phyloP scores from a whole-genome alignment of 2,113 vertebrate genomes.

The Lepisosteus osseus region DNA sequence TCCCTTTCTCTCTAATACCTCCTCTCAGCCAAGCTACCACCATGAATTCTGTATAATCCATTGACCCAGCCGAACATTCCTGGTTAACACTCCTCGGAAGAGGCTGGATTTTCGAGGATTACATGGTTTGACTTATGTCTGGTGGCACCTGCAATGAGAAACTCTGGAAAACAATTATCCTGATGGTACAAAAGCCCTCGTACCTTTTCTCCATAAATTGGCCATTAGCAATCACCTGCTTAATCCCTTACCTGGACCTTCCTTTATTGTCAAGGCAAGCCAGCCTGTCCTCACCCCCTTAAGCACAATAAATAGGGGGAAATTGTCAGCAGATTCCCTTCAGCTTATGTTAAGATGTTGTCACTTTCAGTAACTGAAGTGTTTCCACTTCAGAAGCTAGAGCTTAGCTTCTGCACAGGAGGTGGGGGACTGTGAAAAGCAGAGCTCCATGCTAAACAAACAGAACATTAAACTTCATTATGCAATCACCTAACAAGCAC shows the following conservation, averaged over 20 bases:
- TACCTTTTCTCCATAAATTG: constrained; percentile 27
- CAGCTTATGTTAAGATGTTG: constrained; percentile 72
- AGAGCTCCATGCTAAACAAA: constrained; percentile 63
- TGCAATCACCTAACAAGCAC: constrained; percentile 50
- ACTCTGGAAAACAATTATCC: constrained; percentile 40
- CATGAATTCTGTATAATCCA: constrained; percentile 67
- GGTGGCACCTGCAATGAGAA: constrained; percentile 60
- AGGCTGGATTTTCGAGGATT: constrained; percentile 71
- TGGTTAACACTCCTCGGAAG: constrained; percentile 65
- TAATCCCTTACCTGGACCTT: constrained; percentile 33
- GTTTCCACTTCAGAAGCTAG: constrained; percentile 72
- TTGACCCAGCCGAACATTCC: constrained; percentile 60
- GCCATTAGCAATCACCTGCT: constrained; percentile 17
- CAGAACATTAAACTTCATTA: constrained; percentile 50
- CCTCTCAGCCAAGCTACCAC: constrained; percentile 66
- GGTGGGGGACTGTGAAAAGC: constrained; percentile 43
- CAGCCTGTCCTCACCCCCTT: constrained; percentile 23
- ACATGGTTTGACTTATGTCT: constrained; percentile 67
- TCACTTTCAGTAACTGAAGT: constrained; percentile 76
- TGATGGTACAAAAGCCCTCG: constrained; percentile 20
- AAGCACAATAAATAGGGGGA: constrained; percentile 12
- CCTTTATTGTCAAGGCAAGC: constrained; percentile 8
- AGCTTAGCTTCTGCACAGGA: constrained; percentile 54
- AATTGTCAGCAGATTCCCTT: constrained; percentile 56
- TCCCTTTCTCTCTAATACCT: constrained; percentile 55